Evolutionary conservation across 2,797 vertebrate species (phyloP).

Genomic region (Lutjanus campechanus): DNA sequence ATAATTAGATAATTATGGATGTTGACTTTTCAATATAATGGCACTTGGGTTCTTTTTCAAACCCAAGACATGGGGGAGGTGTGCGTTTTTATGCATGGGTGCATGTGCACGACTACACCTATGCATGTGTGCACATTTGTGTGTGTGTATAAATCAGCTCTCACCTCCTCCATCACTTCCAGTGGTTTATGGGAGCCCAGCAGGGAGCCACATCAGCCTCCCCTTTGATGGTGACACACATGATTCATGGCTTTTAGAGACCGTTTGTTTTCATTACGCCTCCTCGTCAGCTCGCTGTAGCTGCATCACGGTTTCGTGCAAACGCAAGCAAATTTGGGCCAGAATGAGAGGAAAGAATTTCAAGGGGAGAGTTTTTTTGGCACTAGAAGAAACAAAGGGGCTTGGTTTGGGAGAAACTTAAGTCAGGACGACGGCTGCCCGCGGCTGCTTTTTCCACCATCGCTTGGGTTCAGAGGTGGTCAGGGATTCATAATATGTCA

Average conservation of each 20-base stretch:
- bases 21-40: conserved; percentile 16
- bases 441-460: conserved; percentile 68
- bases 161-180: conserved; percentile 83
- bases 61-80: conserved; percentile 1
- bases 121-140: conserved; percentile 44
- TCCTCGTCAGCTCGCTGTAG: conserved; percentile 71
- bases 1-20: conserved; percentile 29
- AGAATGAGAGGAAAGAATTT: conserved; percentile 80
- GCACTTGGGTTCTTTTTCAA: not conserved
- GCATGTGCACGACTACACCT: conserved; percentile 38
- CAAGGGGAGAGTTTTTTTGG: conserved; percentile 75
- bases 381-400: conserved; percentile 76
- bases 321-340: conserved; percentile 74
- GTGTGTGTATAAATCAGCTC: conserved; percentile 75
- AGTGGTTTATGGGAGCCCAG: conserved; percentile 80
- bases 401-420: conserved; percentile 70
- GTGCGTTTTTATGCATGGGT: conserved; percentile 10
- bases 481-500: conserved; percentile 65
- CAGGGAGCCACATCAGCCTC: conserved; percentile 75
- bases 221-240: conserved; percentile 80
- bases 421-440: conserved; percentile 59
- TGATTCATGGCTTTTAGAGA: conserved; percentile 78
- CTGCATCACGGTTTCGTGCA: conserved; percentile 73
- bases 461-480: conserved; percentile 70
- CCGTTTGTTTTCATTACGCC: conserved; percentile 83